Evolutionary conservation across 2,888 invertebrate species (phyloP).

Genomic region (Lathronympha strigana): DNA sequence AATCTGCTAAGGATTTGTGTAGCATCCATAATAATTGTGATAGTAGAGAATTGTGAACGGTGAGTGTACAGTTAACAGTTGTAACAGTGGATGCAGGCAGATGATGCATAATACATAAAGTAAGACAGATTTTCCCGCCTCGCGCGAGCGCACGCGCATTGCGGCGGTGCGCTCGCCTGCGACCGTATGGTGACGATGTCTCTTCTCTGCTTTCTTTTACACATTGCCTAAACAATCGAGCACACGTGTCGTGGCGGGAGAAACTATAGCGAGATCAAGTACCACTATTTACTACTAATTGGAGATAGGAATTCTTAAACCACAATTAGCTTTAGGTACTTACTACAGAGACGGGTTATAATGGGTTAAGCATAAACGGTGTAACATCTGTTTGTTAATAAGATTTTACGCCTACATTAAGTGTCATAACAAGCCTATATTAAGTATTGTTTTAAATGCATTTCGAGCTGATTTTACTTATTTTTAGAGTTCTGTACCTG

Average conservation of each 20-base stretch:
- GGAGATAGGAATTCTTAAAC: constrained; percentile 6
- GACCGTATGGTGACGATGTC: constrained; percentile 63
- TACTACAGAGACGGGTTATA: neutral
- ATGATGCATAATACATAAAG: constrained; percentile 68
- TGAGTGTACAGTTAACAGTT: constrained; percentile 57
- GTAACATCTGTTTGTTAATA: neutral
- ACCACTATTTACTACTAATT: neutral
- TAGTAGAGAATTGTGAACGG: constrained; percentile 38
- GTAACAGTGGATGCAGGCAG: constrained; percentile 48
- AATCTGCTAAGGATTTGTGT: constrained; percentile 9
- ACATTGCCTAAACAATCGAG: constrained; percentile 35
- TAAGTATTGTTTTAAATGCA: neutral
- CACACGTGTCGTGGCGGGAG: constrained; percentile 22
- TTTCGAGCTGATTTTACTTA: neutral
- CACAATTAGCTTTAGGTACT: neutral
- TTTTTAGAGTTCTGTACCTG: too few species aligned
- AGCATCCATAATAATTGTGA: constrained; percentile 26
- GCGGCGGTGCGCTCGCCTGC: constrained; percentile 65
- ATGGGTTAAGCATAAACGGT: neutral
- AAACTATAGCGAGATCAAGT: constrained; percentile 23
- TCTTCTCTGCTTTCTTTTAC: constrained; percentile 70
- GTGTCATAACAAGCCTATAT: too few species aligned
- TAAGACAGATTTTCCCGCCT: constrained; percentile 67
- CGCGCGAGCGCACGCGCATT: constrained; percentile 62
- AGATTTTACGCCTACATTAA: neutral